Conservation (phyloP, 1,140 invertebrate species). For the Formica selysi region DNA sequence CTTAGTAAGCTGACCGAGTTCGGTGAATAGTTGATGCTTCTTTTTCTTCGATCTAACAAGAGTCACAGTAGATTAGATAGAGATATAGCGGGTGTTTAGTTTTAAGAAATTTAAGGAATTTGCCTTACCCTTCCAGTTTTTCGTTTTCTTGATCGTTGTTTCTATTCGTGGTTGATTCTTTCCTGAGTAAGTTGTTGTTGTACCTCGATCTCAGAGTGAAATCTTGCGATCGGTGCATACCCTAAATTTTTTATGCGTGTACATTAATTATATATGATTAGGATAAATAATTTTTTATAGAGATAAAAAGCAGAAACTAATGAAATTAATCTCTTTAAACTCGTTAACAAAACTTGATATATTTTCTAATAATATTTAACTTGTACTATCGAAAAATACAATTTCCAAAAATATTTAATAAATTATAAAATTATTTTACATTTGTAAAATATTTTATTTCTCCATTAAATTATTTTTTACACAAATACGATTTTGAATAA, state of each 20-base stretch:
- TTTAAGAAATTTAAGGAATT: not conserved
- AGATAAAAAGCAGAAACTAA: not conserved
- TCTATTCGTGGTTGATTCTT: constrained; percentile 31
- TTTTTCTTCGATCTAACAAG: constrained; percentile 45
- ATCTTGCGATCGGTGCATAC: constrained; percentile 62
- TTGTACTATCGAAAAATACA: too few relatives aligned
- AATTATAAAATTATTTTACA: too few relatives aligned
- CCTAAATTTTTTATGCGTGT: not conserved
- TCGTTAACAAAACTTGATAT: too few relatives aligned
- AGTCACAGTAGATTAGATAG: not conserved
- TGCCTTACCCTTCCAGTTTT: constrained; percentile 63
- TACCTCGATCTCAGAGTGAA: constrained; percentile 66
- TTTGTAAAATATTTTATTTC: too few relatives aligned
- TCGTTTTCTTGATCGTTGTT: constrained; percentile 58
- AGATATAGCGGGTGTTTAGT: not conserved
- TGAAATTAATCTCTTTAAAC: constrained; percentile 19
- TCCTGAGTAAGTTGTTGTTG: constrained; percentile 45
- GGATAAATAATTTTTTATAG: not conserved
- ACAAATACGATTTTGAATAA: too few relatives aligned
- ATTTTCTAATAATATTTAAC: too few relatives aligned
- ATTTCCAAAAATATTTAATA: too few relatives aligned
- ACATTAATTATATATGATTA: not conserved
- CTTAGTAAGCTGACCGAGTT: constrained; percentile 66
- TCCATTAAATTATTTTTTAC: too few relatives aligned
- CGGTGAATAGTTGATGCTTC: constrained; percentile 33